A percentile compares a stretch with the other conserved stretches of the same genome.
phyloP scores from a whole-genome alignment of 2,797 vertebrate species.

The Zalophus californianus region DNA sequence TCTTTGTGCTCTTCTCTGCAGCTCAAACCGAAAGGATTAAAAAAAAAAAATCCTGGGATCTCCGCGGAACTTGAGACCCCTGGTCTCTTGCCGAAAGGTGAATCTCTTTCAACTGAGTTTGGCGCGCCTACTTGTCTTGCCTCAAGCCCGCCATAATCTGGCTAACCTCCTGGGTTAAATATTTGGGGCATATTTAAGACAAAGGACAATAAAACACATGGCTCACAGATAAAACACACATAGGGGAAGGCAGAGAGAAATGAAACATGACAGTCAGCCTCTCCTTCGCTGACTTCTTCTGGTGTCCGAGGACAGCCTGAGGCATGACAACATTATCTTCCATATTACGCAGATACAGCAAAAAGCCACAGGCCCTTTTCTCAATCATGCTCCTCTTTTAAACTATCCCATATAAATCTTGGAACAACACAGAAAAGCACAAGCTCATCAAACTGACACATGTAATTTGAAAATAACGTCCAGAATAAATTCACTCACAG shows the following conservation, averaged over 20 bases:
- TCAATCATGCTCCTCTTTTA: neutral
- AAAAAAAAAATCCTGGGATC: neutral
- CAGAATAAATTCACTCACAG: slow-evolving; percentile 69
- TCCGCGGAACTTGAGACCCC: neutral
- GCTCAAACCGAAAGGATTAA: neutral
- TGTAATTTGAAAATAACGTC: slow-evolving; percentile 72
- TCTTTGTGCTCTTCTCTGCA: slow-evolving; percentile 32
- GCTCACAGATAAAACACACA: neutral
- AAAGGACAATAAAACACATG: neutral
- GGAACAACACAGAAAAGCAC: slow-evolving; percentile 52
- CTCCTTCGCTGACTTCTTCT: neutral
- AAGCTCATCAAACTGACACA: slow-evolving; percentile 70
- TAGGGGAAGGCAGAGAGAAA: neutral
- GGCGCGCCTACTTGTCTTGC: neutral
- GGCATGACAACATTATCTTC: neutral
- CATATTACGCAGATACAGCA: neutral
- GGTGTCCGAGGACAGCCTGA: neutral
- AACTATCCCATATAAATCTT: slow-evolving; percentile 61
- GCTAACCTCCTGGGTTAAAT: neutral
- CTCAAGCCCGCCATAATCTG: neutral
- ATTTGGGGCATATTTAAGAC: slow-evolving; percentile 14
- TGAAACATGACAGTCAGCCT: neutral
- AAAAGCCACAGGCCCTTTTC: slow-evolving; percentile 6
- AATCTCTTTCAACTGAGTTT: neutral
- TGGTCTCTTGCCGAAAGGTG: neutral